These are phyloP conservation scores for Ditylenchus weischeri DNA, from an alignment of 2,888 invertebrate species.

Conservation along the genomic window DNA sequence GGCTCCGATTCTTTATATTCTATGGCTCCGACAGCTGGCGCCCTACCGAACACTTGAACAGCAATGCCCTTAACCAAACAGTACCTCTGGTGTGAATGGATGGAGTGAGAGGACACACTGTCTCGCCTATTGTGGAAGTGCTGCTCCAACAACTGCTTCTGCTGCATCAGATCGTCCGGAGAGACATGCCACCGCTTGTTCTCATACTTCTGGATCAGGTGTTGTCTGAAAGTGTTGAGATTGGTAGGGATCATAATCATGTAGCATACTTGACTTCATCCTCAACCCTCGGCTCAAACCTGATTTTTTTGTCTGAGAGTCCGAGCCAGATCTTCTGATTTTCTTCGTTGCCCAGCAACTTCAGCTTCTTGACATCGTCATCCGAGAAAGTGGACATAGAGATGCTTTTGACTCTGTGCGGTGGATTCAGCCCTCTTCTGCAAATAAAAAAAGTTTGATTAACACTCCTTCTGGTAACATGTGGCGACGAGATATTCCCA, in stretches of 20 bases:
- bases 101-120: slow-evolving; percentile 10
- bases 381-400: slow-evolving; percentile 95
- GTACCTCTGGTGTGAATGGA: neutral
- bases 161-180: slow-evolving; percentile 60
- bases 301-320: slow-evolving; percentile 69
- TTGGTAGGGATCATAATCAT: slow-evolving; percentile 7
- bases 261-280: slow-evolving; percentile 29
- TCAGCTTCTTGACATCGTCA: slow-evolving; percentile 88
- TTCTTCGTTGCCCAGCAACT: slow-evolving; percentile 80
- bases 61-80: too few relatives aligned
- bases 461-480: too few relatives aligned
- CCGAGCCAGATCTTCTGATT: slow-evolving; percentile 90
- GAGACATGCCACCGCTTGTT: slow-evolving; percentile 72
- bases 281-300: slow-evolving; percentile 40
- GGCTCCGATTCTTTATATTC: too few relatives aligned
- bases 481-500: too few relatives aligned
- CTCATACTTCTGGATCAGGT: slow-evolving; percentile 78
- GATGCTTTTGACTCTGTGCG: slow-evolving; percentile 95
- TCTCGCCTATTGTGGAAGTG: slow-evolving; percentile 22
- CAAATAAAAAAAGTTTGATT: slow-evolving; percentile 52
- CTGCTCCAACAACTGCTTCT: slow-evolving; percentile 38
- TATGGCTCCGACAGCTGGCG: too few relatives aligned
- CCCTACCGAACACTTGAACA: too few relatives aligned
- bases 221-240: neutral
- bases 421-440: slow-evolving; percentile 93